These are phyloP conservation scores for Julus scanicus DNA, from an alignment of 2,888 invertebrate species.

Conservation along the genomic window DNA sequence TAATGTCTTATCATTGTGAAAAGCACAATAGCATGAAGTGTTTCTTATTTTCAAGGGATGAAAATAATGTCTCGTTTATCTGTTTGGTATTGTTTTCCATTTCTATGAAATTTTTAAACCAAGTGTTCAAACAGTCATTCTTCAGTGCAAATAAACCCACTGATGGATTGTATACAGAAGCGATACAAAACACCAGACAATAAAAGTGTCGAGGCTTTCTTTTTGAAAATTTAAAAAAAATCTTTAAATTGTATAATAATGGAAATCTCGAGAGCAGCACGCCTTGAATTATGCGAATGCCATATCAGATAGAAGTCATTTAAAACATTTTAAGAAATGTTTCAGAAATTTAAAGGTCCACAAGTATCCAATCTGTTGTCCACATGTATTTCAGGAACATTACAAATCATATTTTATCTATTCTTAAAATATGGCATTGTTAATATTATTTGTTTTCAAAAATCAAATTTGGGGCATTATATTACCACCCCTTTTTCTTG, in stretches of 20 bases:
- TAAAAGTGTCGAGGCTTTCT: background rate
- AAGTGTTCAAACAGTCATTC: background rate
- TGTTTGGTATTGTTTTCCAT: background rate
- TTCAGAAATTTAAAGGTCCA: background rate
- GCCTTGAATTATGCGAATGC: background rate
- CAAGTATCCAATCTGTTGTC: background rate
- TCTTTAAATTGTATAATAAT: background rate
- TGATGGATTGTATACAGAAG: background rate
- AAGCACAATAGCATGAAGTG: background rate
- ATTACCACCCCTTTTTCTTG: constrained; percentile 26
- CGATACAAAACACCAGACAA: background rate
- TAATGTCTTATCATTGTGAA: background rate
- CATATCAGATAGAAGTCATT: constrained; percentile 29
- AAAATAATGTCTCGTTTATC: background rate
- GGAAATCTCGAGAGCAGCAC: constrained; percentile 13
- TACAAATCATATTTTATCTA: background rate
- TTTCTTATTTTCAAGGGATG: background rate
- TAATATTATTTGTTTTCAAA: constrained; percentile 22
- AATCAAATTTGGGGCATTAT: constrained; percentile 20
- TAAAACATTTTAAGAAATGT: background rate
- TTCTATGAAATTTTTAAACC: background rate
- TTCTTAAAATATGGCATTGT: constrained; percentile 20
- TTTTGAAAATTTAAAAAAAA: background rate
- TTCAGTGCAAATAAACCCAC: background rate
- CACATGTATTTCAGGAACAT: too few relatives aligned